phyloP scores from a whole-genome alignment of 2,113 vertebrate species.

The Hylia prasina region DNA sequence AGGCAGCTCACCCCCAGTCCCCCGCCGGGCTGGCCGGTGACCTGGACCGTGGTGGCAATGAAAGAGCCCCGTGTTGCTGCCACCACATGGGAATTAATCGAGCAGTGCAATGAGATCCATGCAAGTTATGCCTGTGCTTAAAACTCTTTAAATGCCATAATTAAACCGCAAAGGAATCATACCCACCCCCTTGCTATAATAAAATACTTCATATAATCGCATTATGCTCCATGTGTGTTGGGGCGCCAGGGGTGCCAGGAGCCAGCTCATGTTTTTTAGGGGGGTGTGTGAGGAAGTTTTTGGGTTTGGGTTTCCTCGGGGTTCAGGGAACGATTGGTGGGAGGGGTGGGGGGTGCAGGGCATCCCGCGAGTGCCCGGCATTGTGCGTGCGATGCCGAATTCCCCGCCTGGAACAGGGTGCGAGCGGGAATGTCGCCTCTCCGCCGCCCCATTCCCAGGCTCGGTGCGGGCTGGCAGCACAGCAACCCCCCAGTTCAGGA shows the following conservation, averaged over 20 bases:
- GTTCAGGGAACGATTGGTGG: not conserved
- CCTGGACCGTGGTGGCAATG: not conserved
- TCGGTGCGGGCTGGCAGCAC: not conserved
- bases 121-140: conserved; percentile 50
- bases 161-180: conserved; percentile 62
- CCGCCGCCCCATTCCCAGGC: not conserved
- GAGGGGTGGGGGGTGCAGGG: not conserved
- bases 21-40: not conserved
- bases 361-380: not conserved
- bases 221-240: not conserved
- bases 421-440: not conserved
- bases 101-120: conserved; percentile 11
- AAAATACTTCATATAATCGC: conserved; percentile 65
- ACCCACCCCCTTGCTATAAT: conserved; percentile 53
- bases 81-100: conserved; percentile 16
- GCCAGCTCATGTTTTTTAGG: not conserved
- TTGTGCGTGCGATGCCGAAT: no score
- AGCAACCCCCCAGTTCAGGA: not conserved
- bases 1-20: accelerated
- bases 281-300: not conserved
- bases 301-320: not conserved
- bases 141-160: conserved; percentile 52
- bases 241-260: not conserved
- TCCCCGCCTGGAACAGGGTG: not conserved
- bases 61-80: conserved; percentile 11